Evolutionary conservation across 2,797 vertebrate species (phyloP).

Genomic region (Melanotaenia pygmaea): DNA sequence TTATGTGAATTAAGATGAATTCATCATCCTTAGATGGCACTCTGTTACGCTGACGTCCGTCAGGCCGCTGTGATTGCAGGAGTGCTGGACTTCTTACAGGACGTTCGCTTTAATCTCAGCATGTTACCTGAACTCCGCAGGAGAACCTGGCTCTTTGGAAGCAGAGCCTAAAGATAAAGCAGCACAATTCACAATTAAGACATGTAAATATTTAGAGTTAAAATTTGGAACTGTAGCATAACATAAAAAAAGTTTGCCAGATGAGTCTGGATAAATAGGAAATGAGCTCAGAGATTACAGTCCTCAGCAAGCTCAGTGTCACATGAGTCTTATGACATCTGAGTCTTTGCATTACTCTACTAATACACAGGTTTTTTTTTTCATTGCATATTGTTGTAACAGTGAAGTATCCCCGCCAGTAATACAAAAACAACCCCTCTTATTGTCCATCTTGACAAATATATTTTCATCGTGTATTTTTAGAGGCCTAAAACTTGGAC

Average conservation of each 20-base stretch:
- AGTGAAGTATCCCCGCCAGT: background rate
- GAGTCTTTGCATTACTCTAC: background rate
- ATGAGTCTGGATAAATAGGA: background rate
- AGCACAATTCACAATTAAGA: background rate
- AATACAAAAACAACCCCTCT: background rate
- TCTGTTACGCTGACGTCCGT: background rate
- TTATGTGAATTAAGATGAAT: background rate
- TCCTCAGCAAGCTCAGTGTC: background rate
- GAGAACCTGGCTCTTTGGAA: background rate
- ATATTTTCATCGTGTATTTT: conserved; percentile 43
- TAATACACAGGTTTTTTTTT: background rate
- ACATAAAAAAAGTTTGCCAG: no score
- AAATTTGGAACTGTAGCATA: background rate
- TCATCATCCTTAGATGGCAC: background rate
- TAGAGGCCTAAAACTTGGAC: conserved; percentile 51
- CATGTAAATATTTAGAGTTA: background rate
- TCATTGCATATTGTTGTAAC: background rate
- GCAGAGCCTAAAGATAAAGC: background rate
- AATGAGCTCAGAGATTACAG: background rate
- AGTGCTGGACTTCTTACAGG: background rate
- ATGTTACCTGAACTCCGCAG: background rate
- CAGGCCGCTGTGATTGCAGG: no score
- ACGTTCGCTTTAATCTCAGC: background rate
- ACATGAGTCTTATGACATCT: background rate
- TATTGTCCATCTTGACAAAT: conserved; percentile 15